A percentile compares a stretch with the other conserved stretches of the same genome.
These are phyloP conservation scores for Mormoops blainvillei DNA, from an alignment of 2,113 vertebrate species.

Conservation along the genomic window DNA sequence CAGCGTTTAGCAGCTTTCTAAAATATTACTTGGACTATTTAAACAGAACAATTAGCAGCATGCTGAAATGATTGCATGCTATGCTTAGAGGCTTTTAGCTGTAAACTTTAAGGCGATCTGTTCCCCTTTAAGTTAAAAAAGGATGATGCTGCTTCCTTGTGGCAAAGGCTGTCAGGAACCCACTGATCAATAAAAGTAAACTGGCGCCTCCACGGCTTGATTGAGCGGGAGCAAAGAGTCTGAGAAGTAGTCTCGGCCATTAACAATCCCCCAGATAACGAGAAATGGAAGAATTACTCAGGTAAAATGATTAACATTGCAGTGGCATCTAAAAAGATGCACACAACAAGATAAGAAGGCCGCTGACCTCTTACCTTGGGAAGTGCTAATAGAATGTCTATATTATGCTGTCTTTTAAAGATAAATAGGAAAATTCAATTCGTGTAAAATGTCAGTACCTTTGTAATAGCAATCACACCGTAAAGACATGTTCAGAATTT, in stretches of 20 bases:
- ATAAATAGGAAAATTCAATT: slow-evolving; percentile 59
- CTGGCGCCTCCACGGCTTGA: slow-evolving; percentile 80
- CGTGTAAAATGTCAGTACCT: slow-evolving; percentile 50
- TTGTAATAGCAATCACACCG: slow-evolving; percentile 63
- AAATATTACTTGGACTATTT: slow-evolving; percentile 65
- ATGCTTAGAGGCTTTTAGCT: slow-evolving; percentile 67
- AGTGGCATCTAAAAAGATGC: slow-evolving; percentile 62
- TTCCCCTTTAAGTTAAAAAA: slow-evolving; percentile 58
- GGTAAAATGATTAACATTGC: slow-evolving; percentile 78
- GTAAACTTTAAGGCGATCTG: slow-evolving; percentile 50
- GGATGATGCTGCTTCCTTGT: slow-evolving; percentile 75
- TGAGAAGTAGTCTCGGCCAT: slow-evolving; percentile 76
- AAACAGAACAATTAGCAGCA: slow-evolving; percentile 69
- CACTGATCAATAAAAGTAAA: slow-evolving; percentile 78
- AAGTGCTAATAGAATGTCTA: slow-evolving; percentile 72
- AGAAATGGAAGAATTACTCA: slow-evolving; percentile 79
- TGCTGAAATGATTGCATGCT: slow-evolving; percentile 55
- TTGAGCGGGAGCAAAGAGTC: slow-evolving; percentile 76
- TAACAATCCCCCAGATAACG: slow-evolving; percentile 81
- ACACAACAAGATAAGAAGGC: slow-evolving; percentile 61
- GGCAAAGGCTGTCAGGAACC: slow-evolving; percentile 78
- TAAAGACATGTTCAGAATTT: slow-evolving; percentile 56
- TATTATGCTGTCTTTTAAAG: slow-evolving; percentile 67
- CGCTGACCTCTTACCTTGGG: slow-evolving; percentile 47
- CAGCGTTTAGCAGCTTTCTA: slow-evolving; percentile 61